Evolutionary conservation across 2,113 vertebrate species (phyloP).

Genomic region (Pseudorasbora parva): DNA sequence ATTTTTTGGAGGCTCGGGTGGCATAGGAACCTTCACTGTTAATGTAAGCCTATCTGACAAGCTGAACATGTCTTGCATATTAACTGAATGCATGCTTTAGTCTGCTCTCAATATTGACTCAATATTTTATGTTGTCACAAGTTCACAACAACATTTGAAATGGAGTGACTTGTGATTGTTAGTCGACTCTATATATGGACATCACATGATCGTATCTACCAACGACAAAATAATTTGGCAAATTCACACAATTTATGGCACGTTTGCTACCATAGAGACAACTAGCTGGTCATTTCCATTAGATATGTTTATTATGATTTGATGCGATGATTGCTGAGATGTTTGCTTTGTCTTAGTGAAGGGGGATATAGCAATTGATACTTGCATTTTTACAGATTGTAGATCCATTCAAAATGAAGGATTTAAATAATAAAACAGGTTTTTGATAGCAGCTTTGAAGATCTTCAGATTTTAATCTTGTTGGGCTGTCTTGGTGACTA

Average conservation of each 20-base stretch:
- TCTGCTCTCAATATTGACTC: conserved; percentile 55
- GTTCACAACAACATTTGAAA: conserved; percentile 3
- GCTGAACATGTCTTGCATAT: conserved; percentile 52
- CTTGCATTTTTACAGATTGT: conserved; percentile 42
- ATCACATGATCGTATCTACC: conserved; percentile 61
- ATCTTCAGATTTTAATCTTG: neutral
- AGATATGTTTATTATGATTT: conserved; percentile 52
- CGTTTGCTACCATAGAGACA: conserved; percentile 32
- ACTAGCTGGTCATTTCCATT: conserved; percentile 58
- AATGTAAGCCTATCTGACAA: conserved; percentile 48
- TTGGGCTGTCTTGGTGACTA: neutral
- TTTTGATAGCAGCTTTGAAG: conserved; percentile 48
- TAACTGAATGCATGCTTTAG: conserved; percentile 56
- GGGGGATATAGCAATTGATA: conserved; percentile 50
- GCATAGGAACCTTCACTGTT: conserved; percentile 45
- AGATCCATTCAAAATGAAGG: conserved; percentile 51
- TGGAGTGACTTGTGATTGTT: conserved; percentile 6
- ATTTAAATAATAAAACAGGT: conserved; percentile 53
- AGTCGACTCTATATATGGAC: conserved; percentile 32
- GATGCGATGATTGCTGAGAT: conserved; percentile 45
- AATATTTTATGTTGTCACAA: conserved; percentile 41
- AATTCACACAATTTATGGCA: conserved; percentile 63
- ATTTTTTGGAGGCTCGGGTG: neutral
- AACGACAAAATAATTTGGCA: conserved; percentile 68
- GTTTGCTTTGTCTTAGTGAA: conserved; percentile 59